phyloP scores from a whole-genome alignment of 2,888 invertebrate species.

The Torymus texanus region DNA sequence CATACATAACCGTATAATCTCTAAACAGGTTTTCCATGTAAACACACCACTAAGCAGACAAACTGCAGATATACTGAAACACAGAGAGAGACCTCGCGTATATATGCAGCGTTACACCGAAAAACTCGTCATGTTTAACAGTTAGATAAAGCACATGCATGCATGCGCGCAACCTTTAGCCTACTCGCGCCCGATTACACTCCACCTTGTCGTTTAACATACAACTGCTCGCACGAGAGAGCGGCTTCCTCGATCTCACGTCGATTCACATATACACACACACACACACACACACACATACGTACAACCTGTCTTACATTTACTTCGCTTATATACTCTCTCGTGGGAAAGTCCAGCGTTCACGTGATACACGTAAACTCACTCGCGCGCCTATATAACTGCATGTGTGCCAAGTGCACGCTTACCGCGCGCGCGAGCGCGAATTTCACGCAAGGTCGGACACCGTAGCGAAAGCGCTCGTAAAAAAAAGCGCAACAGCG shows the following conservation, averaged over 20 bases:
- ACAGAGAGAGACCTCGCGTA: background rate
- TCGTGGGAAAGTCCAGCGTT: constrained; percentile 27
- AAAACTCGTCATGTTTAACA: constrained; percentile 27
- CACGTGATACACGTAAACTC: too few species aligned
- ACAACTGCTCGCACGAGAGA: background rate
- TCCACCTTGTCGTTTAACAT: background rate
- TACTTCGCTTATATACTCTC: background rate
- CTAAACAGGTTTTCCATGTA: too few species aligned
- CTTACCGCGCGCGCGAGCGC: too few species aligned
- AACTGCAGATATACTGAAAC: too few species aligned
- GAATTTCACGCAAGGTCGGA: constrained; percentile 38
- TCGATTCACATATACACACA: too few species aligned
- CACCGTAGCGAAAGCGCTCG: constrained; percentile 11
- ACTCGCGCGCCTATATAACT: background rate
- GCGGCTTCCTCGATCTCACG: background rate
- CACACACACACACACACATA: too few species aligned
- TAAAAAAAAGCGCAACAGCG: constrained; percentile 22
- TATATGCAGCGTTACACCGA: background rate
- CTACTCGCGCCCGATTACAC: background rate
- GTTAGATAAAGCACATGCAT: constrained; percentile 29
- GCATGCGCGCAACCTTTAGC: background rate
- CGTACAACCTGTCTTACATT: too few species aligned
- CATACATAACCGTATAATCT: too few species aligned
- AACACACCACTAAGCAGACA: too few species aligned
- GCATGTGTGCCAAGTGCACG: constrained; percentile 29